A percentile compares a stretch with the other conserved stretches of the same genome.
Conservation (phyloP, 2,113 vertebrate species). For the Strix aluco region DNA sequence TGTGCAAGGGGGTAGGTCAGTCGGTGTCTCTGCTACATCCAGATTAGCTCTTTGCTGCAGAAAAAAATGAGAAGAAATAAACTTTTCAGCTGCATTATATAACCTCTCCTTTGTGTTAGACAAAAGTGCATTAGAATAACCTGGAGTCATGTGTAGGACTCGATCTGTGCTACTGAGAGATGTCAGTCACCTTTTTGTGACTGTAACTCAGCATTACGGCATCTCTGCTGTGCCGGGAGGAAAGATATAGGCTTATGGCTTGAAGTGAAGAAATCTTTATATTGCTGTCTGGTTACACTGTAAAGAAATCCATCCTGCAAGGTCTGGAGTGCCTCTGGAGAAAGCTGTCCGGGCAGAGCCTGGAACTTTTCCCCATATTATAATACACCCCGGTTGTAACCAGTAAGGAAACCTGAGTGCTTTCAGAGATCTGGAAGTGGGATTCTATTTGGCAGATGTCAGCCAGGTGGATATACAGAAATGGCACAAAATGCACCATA, state of each 20-base stretch:
- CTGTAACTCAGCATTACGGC: not conserved
- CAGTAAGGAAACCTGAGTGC: accelerated
- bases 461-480: not conserved
- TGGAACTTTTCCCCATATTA: not conserved
- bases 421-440: not conserved
- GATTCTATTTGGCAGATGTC: not conserved
- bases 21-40: not conserved
- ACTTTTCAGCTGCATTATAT: not conserved
- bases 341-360: not conserved
- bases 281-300: not conserved
- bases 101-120: not conserved
- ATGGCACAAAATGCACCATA: not conserved
- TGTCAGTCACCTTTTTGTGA: not conserved
- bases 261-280: not conserved
- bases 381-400: not conserved
- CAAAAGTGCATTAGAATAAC: not conserved
- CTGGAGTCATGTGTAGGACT: not conserved
- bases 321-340: not conserved
- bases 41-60: not conserved
- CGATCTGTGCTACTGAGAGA: not conserved
- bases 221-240: not conserved
- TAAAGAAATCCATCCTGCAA: not conserved
- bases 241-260: not conserved
- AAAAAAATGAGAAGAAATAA: not conserved
- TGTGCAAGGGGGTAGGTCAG: not conserved